A percentile compares a stretch with the other conserved stretches of the same genome.
Conservation (phyloP, 1,140 invertebrate species). For the Eriocheir sinensis region DNA sequence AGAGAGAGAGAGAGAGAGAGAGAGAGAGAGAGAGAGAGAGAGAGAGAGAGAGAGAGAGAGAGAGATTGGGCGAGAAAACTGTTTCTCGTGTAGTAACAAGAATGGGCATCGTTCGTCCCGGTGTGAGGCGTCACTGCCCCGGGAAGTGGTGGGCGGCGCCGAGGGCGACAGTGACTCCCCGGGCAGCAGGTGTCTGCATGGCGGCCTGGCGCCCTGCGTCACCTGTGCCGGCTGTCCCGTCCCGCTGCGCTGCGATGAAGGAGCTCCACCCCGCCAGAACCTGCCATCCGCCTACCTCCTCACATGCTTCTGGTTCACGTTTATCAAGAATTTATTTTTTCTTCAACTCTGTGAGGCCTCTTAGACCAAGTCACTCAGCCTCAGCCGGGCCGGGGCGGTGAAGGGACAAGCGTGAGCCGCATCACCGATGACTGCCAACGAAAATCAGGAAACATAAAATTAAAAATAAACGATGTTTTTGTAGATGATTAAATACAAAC, state of each 20-base stretch:
- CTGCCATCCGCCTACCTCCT: not conserved
- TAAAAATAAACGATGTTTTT: too few species aligned
- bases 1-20: conserved; percentile 12
- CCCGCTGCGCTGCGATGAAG: not conserved
- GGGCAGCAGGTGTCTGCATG: not conserved
- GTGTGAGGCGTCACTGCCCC: not conserved
- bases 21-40: conserved; percentile 58
- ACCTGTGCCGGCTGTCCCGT: not conserved
- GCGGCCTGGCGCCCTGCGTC: not conserved
- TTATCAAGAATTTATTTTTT: too few species aligned
- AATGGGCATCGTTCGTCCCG: not conserved
- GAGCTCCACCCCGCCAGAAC: not conserved
- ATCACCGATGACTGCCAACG: too few species aligned
- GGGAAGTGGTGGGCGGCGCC: not conserved
- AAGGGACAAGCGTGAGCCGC: not conserved
- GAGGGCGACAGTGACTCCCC: not conserved
- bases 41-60: conserved; percentile 60
- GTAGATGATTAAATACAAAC: too few species aligned
- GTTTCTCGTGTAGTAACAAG: not conserved
- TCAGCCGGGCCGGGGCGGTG: not conserved
- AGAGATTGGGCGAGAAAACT: conserved; percentile 31
- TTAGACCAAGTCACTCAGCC: too few species aligned
- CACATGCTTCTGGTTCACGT: too few species aligned
- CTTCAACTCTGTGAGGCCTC: too few species aligned
- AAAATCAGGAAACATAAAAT: too few species aligned